Base-by-base conservation (phyloP, 2,797 vertebrate species). In the Acanthopagrus latus region DNA sequence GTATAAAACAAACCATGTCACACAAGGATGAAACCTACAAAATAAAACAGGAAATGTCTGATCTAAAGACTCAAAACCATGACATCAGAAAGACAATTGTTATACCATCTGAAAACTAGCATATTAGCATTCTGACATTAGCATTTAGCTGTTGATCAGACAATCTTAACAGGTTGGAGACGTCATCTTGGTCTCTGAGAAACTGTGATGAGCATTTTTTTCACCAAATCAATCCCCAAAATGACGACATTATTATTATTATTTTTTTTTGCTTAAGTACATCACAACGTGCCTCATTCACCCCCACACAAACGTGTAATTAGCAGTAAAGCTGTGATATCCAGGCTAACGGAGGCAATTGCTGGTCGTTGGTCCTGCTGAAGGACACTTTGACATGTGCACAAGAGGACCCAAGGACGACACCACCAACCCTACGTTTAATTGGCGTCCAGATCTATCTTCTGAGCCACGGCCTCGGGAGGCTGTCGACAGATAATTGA, bases 401-500 rank as follows among this genome's bases (percentile, higher is more conserved):
- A 73, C 3, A 63, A 44, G 65, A 50, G 54, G 48, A 72, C 21
- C 25, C 0, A 3, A 57, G 54, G 67, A 57, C 80, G 66, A 68
- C 51, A 68, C 71, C 41, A 5, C n/a, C 17, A 18, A 52, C 67
- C 44, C 41, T n/a, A 4, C 6, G 33, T 69, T 78, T 82, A 67
- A 88, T 74, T 74, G 75, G 68, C 50, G 7, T 43, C 43, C 46
- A 16, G 21, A 68, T 64, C 50, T 7, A 33, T 74, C 25, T 62
- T 27, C 38, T 25, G 56, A 66, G 67, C 66, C 16, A 0, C 25
- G 20, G 50, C 66, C 63, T 56, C 29, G 1, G 43, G 52, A 74
- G 62, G 41, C 75, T 12, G 13, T 73, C 57, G 52, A 16, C 73
- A 58, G 47, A 76, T 85, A 81, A 90, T 68, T 82, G 86, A 81